Conservation (phyloP, 1,140 invertebrate species). For the Rhopalosiphum padi region DNA sequence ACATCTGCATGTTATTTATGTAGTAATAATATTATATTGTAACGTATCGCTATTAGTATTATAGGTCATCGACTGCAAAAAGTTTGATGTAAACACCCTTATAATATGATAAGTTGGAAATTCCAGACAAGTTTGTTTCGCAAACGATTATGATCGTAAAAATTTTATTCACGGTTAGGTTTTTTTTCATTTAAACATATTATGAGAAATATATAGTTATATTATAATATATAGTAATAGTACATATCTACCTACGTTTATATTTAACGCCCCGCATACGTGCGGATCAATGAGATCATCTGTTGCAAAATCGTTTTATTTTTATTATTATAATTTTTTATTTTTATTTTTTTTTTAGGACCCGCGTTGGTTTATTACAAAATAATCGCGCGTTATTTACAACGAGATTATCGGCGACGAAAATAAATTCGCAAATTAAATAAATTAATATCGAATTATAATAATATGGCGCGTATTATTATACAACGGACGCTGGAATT, state of each 20-base stretch:
- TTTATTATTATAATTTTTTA: neutral
- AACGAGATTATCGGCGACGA: neutral
- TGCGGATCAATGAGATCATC: slow-evolving; percentile 27
- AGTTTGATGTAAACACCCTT: neutral
- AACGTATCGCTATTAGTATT: neutral
- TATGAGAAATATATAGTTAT: neutral
- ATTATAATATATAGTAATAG: neutral
- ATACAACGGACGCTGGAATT: neutral
- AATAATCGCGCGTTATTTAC: neutral
- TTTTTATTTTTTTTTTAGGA: neutral
- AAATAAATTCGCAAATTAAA: neutral
- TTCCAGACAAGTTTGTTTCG: neutral
- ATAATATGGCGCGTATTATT: neutral
- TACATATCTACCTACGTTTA: neutral
- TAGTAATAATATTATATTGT: no score
- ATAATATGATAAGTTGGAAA: neutral
- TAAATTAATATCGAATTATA: neutral
- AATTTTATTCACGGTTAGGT: neutral
- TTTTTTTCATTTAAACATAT: neutral
- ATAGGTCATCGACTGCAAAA: neutral
- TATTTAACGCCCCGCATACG: neutral
- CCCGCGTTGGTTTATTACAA: neutral
- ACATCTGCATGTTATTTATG: no score
- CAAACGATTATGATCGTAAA: neutral
- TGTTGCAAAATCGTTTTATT: neutral